Conservation (phyloP, 2,113 vertebrate species). For the Malaclemys terrapin region DNA sequence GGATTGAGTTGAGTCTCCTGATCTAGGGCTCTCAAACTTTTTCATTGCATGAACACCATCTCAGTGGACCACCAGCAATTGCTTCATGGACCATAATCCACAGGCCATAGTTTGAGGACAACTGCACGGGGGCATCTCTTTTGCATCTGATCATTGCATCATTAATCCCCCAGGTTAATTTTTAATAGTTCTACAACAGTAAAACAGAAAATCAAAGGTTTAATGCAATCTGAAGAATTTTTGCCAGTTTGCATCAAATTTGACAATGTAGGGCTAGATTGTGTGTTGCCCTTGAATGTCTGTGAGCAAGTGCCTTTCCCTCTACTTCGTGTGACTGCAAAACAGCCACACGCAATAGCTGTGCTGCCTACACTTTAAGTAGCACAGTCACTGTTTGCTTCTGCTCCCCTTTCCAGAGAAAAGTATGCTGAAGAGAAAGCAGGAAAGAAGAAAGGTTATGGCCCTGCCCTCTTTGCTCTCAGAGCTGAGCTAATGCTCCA, state of each 20-base stretch:
- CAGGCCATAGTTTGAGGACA: neutral
- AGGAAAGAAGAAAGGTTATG: neutral
- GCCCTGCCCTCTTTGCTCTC: neutral
- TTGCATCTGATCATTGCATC: neutral
- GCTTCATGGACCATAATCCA: neutral
- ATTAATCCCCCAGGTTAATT: neutral
- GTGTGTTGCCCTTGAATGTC: neutral
- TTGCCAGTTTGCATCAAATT: neutral
- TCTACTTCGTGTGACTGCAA: neutral
- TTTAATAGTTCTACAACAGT: neutral
- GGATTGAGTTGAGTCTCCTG: neutral
- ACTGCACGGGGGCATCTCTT: neutral
- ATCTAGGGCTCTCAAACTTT: neutral
- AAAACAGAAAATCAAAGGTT: neutral
- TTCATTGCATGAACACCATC: neutral
- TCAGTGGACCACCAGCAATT: neutral
- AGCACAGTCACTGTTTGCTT: neutral
- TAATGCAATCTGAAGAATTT: neutral
- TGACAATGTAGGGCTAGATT: neutral
- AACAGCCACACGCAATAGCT: neutral
- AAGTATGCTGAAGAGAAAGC: rapidly evolving
- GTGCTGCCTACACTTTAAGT: neutral
- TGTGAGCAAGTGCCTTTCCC: neutral
- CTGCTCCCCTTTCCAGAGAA: neutral
- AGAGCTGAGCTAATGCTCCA: neutral